Percentiles rank a stretch among this genome's conserved stretches.
phyloP scores from a whole-genome alignment of 2,113 vertebrate species.

The Laterallus jamaicensis region DNA sequence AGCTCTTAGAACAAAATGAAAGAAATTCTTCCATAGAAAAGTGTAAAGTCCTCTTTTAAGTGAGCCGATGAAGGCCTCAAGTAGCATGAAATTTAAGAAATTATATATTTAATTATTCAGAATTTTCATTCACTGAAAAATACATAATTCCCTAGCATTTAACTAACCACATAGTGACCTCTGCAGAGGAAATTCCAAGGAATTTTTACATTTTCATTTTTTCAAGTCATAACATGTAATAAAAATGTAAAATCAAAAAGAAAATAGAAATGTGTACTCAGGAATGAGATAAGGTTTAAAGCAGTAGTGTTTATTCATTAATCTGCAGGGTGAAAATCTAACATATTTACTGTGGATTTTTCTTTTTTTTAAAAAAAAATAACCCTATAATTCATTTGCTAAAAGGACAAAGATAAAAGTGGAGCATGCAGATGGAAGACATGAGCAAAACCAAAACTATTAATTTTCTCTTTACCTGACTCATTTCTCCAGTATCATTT shows the following conservation, averaged over 20 bases:
- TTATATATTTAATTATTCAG: neutral
- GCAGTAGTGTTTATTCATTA: neutral
- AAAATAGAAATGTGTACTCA: neutral
- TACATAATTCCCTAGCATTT: neutral
- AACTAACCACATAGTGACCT: neutral
- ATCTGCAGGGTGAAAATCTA: neutral
- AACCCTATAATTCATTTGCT: neutral
- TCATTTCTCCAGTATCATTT: neutral
- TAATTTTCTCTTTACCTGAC: neutral
- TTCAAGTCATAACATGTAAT: neutral
- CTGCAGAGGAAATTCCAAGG: neutral
- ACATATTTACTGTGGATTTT: neutral
- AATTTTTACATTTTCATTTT: neutral
- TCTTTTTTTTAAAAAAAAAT: too few species aligned
- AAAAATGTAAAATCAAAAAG: neutral
- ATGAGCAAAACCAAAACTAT: neutral
- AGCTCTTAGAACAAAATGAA: neutral
- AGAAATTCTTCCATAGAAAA: neutral
- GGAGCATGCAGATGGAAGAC: neutral
- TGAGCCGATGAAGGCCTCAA: neutral
- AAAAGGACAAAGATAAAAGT: neutral
- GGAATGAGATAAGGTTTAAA: neutral
- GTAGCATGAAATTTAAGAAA: neutral
- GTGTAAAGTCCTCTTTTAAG: neutral
- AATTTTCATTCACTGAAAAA: neutral